phyloP scores from a whole-genome alignment of 2,113 vertebrate species.

The Phasianus colchicus region DNA sequence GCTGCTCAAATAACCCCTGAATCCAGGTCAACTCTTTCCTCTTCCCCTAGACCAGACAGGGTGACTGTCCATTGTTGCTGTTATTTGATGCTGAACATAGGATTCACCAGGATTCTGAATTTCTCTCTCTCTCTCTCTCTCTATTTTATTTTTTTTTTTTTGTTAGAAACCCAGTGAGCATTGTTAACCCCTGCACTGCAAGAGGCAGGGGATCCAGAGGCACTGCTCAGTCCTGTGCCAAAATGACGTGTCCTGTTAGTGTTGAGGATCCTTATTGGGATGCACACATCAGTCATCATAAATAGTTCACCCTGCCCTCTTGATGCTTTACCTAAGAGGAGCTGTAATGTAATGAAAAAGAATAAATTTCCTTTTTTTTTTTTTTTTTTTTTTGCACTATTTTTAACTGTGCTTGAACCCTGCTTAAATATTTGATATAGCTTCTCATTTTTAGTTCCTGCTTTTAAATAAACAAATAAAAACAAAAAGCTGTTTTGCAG shows the following conservation, averaged over 20 bases:
- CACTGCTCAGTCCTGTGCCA: rapidly evolving
- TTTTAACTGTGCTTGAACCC: background rate
- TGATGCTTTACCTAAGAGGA: background rate
- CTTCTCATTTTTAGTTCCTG: background rate
- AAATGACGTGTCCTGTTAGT: background rate
- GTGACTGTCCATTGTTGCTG: background rate
- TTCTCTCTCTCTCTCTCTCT: background rate
- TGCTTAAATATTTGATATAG: background rate
- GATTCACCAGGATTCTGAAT: background rate
- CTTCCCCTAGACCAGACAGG: background rate
- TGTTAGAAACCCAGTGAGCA: background rate
- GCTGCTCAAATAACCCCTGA: background rate
- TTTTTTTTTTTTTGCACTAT: background rate
- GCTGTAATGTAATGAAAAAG: background rate
- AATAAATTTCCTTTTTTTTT: background rate
- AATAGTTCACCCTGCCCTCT: background rate
- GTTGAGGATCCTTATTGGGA: background rate
- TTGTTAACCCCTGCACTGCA: background rate
- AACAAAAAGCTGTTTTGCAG: background rate
- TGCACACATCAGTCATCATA: background rate
- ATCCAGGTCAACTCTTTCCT: background rate
- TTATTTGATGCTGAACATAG: background rate
- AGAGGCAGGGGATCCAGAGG: background rate
- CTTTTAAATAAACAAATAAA: background rate
- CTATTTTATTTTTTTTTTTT: background rate